Conservation (phyloP, 2,113 vertebrate genomes). For the Galeopterus variegatus region DNA sequence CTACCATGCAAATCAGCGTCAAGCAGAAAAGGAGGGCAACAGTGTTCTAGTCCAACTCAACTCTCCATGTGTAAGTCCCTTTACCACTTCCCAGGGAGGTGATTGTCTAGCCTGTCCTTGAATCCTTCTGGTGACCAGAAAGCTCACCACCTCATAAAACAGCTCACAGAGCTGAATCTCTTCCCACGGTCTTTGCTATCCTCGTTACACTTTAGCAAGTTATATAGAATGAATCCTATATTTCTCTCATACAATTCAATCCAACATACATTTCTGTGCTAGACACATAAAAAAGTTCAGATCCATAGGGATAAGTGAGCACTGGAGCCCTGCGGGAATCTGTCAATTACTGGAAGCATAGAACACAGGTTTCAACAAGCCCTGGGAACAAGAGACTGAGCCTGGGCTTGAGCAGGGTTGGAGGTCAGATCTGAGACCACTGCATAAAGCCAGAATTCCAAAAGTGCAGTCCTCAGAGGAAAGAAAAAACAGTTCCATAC, state of each 20-base stretch:
- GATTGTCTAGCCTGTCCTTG: not conserved
- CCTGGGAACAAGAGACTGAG: not conserved
- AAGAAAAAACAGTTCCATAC: not conserved
- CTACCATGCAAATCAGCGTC: not conserved
- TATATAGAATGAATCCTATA: not conserved
- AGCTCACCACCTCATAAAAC: not conserved
- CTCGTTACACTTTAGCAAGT: constrained; percentile 1
- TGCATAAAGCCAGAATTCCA: not conserved
- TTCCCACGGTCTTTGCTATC: not conserved
- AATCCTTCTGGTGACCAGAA: constrained; percentile 22
- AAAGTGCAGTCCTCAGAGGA: constrained; percentile 12
- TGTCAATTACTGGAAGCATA: not conserved
- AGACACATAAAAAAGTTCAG: not conserved
- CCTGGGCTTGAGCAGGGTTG: not conserved
- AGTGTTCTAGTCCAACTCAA: not conserved
- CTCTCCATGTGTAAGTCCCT: not conserved
- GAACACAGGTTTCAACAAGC: not conserved
- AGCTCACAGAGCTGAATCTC: not conserved
- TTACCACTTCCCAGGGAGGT: not conserved
- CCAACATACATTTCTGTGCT: not conserved
- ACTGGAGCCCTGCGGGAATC: not conserved
- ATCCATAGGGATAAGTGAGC: not conserved
- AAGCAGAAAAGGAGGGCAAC: not conserved
- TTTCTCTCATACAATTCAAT: constrained; percentile 7
- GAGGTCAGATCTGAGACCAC: constrained; percentile 10